Evolutionary conservation across 1,140 invertebrate species (phyloP), one percentile per base, ranked within the genome.

Genomic region (Drosophila yakuba): DNA sequence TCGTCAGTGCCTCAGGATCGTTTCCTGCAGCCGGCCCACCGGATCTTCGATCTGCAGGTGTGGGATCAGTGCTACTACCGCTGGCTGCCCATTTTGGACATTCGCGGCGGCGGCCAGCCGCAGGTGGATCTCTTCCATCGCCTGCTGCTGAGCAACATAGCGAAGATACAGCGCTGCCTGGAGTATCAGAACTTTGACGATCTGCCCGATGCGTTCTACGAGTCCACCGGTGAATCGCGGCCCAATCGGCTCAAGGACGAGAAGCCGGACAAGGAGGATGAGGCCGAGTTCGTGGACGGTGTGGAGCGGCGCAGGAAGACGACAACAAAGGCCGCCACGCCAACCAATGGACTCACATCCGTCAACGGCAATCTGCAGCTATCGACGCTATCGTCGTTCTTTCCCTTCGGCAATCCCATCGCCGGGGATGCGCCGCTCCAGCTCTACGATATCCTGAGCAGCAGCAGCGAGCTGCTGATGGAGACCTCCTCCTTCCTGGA

Each of bases 11-110:
- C 91, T 14, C 86, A 91, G 74, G 76, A 80, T 59, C 78, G 83
- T 44, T 78, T 62, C 81, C 80, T 96, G 39, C 84, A 93, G 63
- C 94, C 95, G 2, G 90, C 93, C 14, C 93, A 93, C 36, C 90
- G 91, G 17, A 93, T 96, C 44, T 92, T 95, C 6, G 93, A 92
- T 72, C 91, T 97, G 64, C 95, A 96, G 52, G 90, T 98, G n/a
- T 98, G 97, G 97, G 93, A 94, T 48, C 97, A 97, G 85, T 98
- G 97, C 93, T 98, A 98, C 93, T 96, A 97, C 76, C 95, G 97
- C 2, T 98, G 97, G 97, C 94, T 98, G 84, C 95, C 96, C 5
- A 94, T 96, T 11, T 93, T 97, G 1, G 96, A 98, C 91, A 96
- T 98, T 48, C 94, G 95, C 4, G 95, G 95, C 61, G 96, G 97